phyloP scores from a whole-genome alignment of 2,797 vertebrate species.

The Acanthiza pusilla region DNA sequence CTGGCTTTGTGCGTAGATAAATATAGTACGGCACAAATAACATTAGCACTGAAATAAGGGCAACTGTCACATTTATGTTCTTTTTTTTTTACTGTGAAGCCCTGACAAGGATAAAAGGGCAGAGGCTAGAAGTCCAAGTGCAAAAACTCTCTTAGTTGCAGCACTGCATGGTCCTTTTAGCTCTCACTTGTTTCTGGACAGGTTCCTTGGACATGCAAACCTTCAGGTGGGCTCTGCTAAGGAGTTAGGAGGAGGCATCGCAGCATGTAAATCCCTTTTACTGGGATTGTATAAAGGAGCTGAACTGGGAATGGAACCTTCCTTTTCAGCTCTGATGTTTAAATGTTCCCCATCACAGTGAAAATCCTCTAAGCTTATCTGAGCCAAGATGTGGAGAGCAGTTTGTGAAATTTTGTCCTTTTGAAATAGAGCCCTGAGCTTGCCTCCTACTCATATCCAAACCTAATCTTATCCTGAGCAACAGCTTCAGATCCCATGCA shows the following conservation, averaged over 20 bases:
- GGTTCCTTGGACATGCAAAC: background rate
- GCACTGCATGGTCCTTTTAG: background rate
- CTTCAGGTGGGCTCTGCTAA: background rate
- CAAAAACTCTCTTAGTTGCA: background rate
- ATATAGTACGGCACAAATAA: slow-evolving; percentile 18
- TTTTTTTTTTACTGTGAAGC: background rate
- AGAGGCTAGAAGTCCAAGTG: background rate
- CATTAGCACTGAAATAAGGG: background rate
- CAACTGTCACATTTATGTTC: background rate
- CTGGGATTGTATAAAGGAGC: background rate
- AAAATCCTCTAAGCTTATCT: background rate
- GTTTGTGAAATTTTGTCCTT: background rate
- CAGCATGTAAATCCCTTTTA: background rate
- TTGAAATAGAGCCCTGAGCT: background rate
- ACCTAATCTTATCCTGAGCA: background rate
- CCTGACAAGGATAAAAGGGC: background rate
- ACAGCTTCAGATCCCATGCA: background rate
- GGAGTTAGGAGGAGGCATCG: background rate
- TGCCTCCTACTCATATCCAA: background rate
- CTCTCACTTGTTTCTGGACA: background rate
- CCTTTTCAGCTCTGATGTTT: background rate
- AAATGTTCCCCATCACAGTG: background rate
- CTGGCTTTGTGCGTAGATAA: background rate
- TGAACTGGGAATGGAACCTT: background rate
- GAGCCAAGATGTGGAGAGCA: background rate